These are phyloP conservation scores for Dasypolia templi DNA, from an alignment of 2,888 invertebrate genomes.

Conservation along the genomic window DNA sequence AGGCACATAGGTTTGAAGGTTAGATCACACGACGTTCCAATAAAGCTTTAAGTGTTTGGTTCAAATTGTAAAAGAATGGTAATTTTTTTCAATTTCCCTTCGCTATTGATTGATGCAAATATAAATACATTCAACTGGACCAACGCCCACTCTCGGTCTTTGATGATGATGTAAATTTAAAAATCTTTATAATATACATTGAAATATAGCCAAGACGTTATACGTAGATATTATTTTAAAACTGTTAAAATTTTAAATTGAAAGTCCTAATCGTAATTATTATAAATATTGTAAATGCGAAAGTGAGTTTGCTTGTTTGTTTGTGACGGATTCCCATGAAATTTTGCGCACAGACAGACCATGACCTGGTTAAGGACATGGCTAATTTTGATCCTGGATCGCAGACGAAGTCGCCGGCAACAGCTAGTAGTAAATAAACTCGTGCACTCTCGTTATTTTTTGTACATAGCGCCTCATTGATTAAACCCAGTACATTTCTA, in stretches of 20 bases:
- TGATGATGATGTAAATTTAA: not conserved
- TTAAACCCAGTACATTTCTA: slow-evolving; percentile 1
- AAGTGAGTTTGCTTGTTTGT: no score
- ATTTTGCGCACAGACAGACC: no score
- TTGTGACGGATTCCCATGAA: no score
- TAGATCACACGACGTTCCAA: slow-evolving; percentile 67
- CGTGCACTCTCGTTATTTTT: not conserved
- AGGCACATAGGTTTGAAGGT: slow-evolving; percentile 70
- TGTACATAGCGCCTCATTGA: not conserved
- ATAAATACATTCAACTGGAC: not conserved
- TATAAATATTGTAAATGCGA: no score
- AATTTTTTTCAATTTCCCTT: not conserved
- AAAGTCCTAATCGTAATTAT: no score
- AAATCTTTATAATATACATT: not conserved
- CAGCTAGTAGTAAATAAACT: not conserved
- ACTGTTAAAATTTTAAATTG: no score
- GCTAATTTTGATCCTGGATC: no score
- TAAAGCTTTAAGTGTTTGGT: slow-evolving; percentile 66
- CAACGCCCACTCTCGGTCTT: not conserved
- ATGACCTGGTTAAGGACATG: no score
- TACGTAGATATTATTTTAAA: not conserved
- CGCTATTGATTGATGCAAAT: no score
- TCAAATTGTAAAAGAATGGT: slow-evolving; percentile 49
- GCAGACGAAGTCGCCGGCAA: no score
- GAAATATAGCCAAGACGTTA: not conserved